A percentile compares a stretch with the other conserved stretches of the same genome.
These are phyloP conservation scores for Tenthredo notha DNA, from an alignment of 2,888 invertebrate genomes.

Conservation along the genomic window DNA sequence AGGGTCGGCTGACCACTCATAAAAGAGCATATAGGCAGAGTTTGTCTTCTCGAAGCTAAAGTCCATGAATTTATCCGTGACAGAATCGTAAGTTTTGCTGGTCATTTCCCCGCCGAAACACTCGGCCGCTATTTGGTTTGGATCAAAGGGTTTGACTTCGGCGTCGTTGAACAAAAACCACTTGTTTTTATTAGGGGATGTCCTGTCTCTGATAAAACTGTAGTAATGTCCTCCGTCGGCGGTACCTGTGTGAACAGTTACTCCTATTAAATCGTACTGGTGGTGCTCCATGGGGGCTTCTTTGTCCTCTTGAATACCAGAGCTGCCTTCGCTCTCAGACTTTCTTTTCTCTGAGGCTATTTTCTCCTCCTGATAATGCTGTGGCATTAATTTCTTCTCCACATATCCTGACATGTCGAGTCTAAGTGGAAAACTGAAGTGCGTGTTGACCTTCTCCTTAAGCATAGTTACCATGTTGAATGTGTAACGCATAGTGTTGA, in stretches of 20 bases:
- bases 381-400: constrained; percentile 95
- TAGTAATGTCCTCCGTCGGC: constrained; percentile 99
- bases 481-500: constrained; percentile 98
- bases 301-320: constrained; percentile 74
- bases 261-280: constrained; percentile 93
- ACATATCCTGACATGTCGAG: constrained; percentile 97
- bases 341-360: constrained; percentile 63
- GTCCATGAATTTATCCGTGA: constrained; percentile 98
- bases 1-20: constrained; percentile 87
- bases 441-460: constrained; percentile 98
- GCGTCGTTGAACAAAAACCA: constrained; percentile 97
- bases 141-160: constrained; percentile 96
- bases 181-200: constrained; percentile 86
- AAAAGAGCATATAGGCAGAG: constrained; percentile 98
- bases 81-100: constrained; percentile 97
- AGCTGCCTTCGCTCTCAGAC: constrained; percentile 62
- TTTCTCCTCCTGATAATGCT: constrained; percentile 87
- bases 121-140: constrained; percentile 95
- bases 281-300: constrained; percentile 86
- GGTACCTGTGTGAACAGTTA: constrained; percentile 98
- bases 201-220: constrained; percentile 94
- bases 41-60: constrained; percentile 99
- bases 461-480: constrained; percentile 99
- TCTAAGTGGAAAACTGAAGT: constrained; percentile 96
- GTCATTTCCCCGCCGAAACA: constrained; percentile 99